Evolutionary conservation across 92 coral and sea anemone species (phyloP), one percentile per base, ranked within the genome.

Genomic region (Epizoanthus ramosus): DNA sequence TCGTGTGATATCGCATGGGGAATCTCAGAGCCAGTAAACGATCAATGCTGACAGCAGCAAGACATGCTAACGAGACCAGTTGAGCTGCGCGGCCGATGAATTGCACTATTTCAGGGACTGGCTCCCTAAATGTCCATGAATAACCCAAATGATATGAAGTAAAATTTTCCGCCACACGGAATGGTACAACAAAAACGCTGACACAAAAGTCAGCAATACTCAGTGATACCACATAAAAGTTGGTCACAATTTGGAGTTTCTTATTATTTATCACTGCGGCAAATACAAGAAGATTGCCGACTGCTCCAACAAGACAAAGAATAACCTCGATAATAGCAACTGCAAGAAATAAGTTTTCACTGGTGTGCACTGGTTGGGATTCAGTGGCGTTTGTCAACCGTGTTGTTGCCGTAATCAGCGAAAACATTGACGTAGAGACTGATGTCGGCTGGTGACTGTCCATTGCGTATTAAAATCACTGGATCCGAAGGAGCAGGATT

Each of bases 181-280:
- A 87, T 0, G 96, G 96, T 23, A 92, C 91, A 9, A 92, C 83
- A 9, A 92, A 74, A 2, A 84, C 68, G 28, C 91, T 80, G 31
- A 92, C 91, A 3, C 85, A 83, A 31, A 83, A 43, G 60, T 92
- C 93, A 4, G 93, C 96, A 57, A 87, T 79, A 56, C 91, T 86
- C 57, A 92, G 45, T 18, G 96, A 92, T 41, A 87, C 88, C 64
- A 92, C 90, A 86, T 87, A 84, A 79, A 75, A 92, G 84, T 89
- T 92, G 25, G 95, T 79, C 22, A 92, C 96, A 68, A 89, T 79
- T 83, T 89, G 93, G 24, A 92, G 88, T 65, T 70, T 81, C 37
- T 79, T 85, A 79, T 87, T 92, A 17, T 85, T 86, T 23, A 89
- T 56, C n/a, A 89, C 91, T 67, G 96, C 96, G n/a, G 86, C 37